These are phyloP conservation scores for Stratiomys singularior DNA, from an alignment of 2,888 invertebrate genomes.

Conservation along the genomic window DNA sequence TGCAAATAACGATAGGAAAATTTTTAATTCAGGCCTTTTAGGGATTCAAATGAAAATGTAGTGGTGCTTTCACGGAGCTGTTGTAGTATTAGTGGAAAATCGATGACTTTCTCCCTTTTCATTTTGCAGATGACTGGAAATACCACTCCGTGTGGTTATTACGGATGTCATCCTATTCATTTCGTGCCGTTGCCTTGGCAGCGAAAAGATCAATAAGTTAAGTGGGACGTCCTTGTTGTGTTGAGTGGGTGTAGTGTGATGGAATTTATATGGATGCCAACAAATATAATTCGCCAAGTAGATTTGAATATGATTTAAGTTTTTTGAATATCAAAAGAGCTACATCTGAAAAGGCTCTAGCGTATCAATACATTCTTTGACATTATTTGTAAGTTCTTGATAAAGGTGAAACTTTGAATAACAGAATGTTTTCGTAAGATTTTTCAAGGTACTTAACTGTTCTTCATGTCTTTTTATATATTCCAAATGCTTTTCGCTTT, in stretches of 20 bases:
- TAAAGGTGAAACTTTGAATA: too few relatives aligned
- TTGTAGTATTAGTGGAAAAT: conserved; percentile 28
- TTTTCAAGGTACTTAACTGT: too few relatives aligned
- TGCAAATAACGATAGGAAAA: conserved; percentile 23
- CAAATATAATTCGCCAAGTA: too few relatives aligned
- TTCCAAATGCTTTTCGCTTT: too few relatives aligned
- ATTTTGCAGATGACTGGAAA: conserved; percentile 17
- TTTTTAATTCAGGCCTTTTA: not conserved
- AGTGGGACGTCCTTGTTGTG: conserved; percentile 25
- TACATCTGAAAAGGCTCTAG: too few relatives aligned
- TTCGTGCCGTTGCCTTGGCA: conserved; percentile 41
- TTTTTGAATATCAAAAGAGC: too few relatives aligned
- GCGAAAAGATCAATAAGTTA: conserved; percentile 47
- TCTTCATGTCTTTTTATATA: too few relatives aligned
- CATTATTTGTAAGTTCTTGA: too few relatives aligned
- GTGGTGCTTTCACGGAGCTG: not conserved
- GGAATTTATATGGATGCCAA: conserved; percentile 2
- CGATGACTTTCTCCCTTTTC: conserved; percentile 31
- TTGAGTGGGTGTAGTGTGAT: not conserved
- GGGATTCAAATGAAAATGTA: not conserved
- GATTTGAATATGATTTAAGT: too few relatives aligned
- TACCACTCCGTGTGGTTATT: conserved; percentile 1
- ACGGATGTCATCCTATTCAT: not conserved
- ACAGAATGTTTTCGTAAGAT: too few relatives aligned
- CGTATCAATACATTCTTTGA: too few relatives aligned